Evolutionary conservation across 2,888 invertebrate species (phyloP).

Genomic region (Steromphala cineraria): DNA sequence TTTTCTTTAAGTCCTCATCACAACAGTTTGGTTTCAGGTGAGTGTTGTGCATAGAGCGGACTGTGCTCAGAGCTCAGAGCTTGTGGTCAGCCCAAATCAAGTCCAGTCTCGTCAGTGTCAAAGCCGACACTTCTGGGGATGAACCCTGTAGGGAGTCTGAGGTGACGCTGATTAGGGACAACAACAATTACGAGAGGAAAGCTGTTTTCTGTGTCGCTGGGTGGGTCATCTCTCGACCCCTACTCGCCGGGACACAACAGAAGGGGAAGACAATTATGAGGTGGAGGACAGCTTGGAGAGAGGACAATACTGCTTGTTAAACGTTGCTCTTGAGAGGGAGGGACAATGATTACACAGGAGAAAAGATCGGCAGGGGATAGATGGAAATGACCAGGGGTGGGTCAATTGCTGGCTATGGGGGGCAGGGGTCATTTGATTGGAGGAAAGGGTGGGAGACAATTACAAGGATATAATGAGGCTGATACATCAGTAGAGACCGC

Average conservation of each 20-base stretch:
- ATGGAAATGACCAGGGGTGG: constrained; percentile 1
- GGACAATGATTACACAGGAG: background rate
- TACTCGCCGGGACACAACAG: background rate
- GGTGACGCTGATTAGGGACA: constrained; percentile 6
- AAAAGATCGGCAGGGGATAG: background rate
- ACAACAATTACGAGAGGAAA: constrained; percentile 13
- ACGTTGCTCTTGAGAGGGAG: background rate
- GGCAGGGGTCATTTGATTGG: background rate
- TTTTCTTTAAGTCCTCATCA: too few relatives aligned
- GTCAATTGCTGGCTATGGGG: constrained; percentile 1
- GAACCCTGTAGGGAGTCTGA: background rate
- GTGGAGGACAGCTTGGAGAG: background rate
- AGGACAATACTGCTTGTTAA: constrained; percentile 16
- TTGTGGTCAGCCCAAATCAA: background rate
- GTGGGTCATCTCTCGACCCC: constrained; percentile 6
- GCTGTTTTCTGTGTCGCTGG: constrained; percentile 15
- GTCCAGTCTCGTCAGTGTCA: background rate
- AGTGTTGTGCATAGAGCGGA: too few relatives aligned
- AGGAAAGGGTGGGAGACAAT: background rate
- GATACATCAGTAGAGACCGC: background rate
- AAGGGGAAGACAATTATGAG: background rate
- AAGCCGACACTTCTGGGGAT: background rate
- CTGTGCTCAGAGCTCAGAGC: too few relatives aligned
- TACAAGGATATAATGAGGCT: constrained; percentile 2
- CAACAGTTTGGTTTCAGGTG: too few relatives aligned